A percentile compares a stretch with the other conserved stretches of the same genome.
Evolutionary conservation across 2,888 invertebrate genomes (phyloP).

Genomic region (Eretmocerus hayati): DNA sequence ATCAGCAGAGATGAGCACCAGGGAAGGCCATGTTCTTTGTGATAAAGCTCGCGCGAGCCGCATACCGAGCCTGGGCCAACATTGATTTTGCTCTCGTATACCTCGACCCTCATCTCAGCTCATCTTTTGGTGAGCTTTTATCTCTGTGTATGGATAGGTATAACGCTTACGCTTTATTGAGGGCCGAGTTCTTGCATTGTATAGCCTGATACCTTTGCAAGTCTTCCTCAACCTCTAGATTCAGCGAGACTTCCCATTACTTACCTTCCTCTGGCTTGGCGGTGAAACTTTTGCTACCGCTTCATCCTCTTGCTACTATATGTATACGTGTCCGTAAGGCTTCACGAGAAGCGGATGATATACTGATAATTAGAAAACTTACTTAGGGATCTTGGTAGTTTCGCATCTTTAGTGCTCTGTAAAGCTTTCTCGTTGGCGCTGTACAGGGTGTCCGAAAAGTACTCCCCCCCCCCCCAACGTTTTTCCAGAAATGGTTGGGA

Average conservation of each 20-base stretch:
- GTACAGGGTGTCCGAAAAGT: no score
- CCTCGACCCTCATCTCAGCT: background rate
- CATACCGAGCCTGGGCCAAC: constrained; percentile 3
- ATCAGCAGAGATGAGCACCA: no score
- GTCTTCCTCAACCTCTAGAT: background rate
- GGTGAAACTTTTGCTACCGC: background rate
- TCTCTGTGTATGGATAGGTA: no score
- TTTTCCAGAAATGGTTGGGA: no score
- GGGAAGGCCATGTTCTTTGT: no score
- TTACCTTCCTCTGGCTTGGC: background rate
- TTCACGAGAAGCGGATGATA: constrained; percentile 15
- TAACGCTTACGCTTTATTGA: no score
- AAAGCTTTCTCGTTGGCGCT: no score
- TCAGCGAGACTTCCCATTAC: background rate
- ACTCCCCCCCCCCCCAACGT: no score
- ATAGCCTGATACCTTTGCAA: background rate
- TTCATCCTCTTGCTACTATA: background rate
- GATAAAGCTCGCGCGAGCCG: no score
- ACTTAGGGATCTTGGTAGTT: no score
- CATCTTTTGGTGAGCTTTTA: background rate
- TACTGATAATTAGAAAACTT: constrained; percentile 23
- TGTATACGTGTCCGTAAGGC: background rate
- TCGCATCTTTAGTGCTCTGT: no score
- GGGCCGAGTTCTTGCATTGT: no score
- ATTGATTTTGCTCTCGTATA: constrained; percentile 14